A percentile compares a stretch with the other conserved stretches of the same genome.
Evolutionary conservation across 1,140 invertebrate species (phyloP).

Genomic region (Aphelinus atriplicis): DNA sequence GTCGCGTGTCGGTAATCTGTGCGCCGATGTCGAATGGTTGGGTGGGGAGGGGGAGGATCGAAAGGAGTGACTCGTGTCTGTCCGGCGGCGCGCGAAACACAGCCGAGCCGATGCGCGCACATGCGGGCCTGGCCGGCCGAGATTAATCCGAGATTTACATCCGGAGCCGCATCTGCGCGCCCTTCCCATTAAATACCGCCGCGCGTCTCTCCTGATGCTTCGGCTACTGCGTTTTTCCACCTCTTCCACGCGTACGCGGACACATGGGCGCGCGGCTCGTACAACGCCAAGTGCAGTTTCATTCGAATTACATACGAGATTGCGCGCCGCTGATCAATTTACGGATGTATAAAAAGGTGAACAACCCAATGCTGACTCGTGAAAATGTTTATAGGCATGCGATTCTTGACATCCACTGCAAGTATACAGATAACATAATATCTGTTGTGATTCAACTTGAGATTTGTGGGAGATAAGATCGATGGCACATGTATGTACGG

Average conservation of each 20-base stretch:
- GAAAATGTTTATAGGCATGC: too few relatives aligned
- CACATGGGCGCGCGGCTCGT: background rate
- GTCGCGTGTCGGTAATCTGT: conserved; percentile 44
- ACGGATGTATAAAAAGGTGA: too few relatives aligned
- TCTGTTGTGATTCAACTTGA: too few relatives aligned
- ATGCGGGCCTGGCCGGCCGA: conserved; percentile 41
- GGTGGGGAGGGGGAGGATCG: conserved; percentile 9
- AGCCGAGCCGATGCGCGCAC: background rate
- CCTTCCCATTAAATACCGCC: background rate
- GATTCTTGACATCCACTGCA: too few relatives aligned
- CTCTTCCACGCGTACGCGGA: background rate
- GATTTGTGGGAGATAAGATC: too few relatives aligned
- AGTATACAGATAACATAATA: too few relatives aligned
- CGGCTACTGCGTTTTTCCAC: background rate
- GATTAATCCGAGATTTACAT: conserved; percentile 63
- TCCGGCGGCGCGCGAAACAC: background rate
- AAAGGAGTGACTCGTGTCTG: conserved; percentile 55
- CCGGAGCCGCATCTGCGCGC: conserved; percentile 55
- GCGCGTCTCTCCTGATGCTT: too few relatives aligned
- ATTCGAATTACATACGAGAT: too few relatives aligned
- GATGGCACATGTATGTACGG: too few relatives aligned
- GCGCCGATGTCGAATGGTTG: conserved; percentile 18
- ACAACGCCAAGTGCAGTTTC: too few relatives aligned
- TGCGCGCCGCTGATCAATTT: too few relatives aligned
- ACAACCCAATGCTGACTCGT: too few relatives aligned